Percentiles rank a stretch among this genome's conserved stretches.
Conservation (phyloP, 1,140 invertebrate genomes). For the Ceratina australensis region DNA sequence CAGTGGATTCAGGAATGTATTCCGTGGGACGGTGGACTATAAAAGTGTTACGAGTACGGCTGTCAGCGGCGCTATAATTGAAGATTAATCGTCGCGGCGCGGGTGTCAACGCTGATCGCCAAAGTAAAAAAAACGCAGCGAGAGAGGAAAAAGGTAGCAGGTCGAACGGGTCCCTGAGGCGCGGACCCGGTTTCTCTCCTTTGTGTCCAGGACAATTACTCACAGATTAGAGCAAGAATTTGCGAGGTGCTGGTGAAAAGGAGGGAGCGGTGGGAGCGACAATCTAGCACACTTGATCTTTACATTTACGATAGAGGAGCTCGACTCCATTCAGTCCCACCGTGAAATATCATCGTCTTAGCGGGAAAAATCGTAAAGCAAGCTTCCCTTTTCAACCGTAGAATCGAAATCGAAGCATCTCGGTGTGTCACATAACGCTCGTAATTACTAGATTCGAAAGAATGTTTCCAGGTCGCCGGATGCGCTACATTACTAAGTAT, state of each 20-base stretch:
- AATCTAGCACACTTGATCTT: slow-evolving; percentile 70
- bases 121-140: slow-evolving; percentile 49
- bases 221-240: slow-evolving; percentile 74
- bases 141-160: slow-evolving; percentile 39
- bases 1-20: not conserved
- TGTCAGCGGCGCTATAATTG: slow-evolving; percentile 69
- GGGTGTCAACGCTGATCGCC: slow-evolving; percentile 52
- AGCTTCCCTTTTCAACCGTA: slow-evolving; percentile 15
- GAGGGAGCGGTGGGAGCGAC: slow-evolving; percentile 19
- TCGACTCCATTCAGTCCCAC: slow-evolving; percentile 51
- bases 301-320: slow-evolving; percentile 66
- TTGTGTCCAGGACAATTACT: slow-evolving; percentile 70
- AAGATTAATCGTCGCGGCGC: slow-evolving; percentile 69
- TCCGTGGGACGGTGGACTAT: slow-evolving; percentile 36
- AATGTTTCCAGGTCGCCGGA: no score
- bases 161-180: slow-evolving; percentile 37
- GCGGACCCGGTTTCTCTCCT: slow-evolving; percentile 49
- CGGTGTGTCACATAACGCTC: slow-evolving; percentile 12
- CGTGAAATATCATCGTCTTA: slow-evolving; percentile 70
- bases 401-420: slow-evolving; percentile 40
- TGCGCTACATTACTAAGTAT: not conserved
- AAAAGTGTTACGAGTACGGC: slow-evolving; percentile 69
- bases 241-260: slow-evolving; percentile 62
- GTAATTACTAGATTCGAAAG: slow-evolving; percentile 21
- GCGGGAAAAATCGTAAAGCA: slow-evolving; percentile 52